Percentiles rank a stretch among this genome's conserved stretches.
Evolutionary conservation across 2,113 vertebrate genomes (phyloP).

Genomic region (Osmerus eperlanus): DNA sequence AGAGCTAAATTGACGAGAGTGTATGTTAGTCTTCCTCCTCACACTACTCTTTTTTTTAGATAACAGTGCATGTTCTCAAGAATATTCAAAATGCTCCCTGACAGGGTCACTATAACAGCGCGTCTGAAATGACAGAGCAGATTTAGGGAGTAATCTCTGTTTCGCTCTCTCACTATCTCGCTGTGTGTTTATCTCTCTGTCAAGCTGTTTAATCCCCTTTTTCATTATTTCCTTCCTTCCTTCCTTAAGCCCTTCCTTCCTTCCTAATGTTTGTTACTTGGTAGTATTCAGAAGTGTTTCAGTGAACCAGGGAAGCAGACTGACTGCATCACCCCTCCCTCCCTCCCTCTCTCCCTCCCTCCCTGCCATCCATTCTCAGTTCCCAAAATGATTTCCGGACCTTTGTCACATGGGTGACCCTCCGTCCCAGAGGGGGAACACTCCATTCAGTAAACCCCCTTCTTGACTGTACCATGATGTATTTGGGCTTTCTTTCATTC

Average conservation of each 20-base stretch:
- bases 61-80: constrained; percentile 21
- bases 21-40: constrained; percentile 6
- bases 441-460: neutral
- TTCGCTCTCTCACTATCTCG: constrained; percentile 5
- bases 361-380: neutral
- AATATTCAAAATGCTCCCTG: constrained; percentile 31
- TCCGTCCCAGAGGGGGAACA: neutral
- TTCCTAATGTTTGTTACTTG: too few species aligned
- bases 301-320: too few species aligned
- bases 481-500: neutral
- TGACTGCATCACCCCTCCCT: neutral
- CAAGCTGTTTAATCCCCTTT: too few species aligned
- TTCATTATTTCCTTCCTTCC: too few species aligned
- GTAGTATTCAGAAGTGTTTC: too few species aligned
- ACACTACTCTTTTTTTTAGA: constrained; percentile 31
- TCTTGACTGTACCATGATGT: neutral
- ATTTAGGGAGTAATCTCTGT: constrained; percentile 1
- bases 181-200: neutral
- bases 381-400: constrained; percentile 5
- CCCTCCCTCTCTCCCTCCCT: neutral
- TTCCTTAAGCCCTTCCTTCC: too few species aligned
- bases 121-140: constrained; percentile 10
- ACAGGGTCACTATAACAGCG: constrained; percentile 48
- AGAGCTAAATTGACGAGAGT: neutral
- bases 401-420: constrained; percentile 1